Evolutionary conservation across 2,797 vertebrate genomes (phyloP), one percentile per base, ranked within the genome.

Genomic region (Dicrostonyx torquatus): DNA sequence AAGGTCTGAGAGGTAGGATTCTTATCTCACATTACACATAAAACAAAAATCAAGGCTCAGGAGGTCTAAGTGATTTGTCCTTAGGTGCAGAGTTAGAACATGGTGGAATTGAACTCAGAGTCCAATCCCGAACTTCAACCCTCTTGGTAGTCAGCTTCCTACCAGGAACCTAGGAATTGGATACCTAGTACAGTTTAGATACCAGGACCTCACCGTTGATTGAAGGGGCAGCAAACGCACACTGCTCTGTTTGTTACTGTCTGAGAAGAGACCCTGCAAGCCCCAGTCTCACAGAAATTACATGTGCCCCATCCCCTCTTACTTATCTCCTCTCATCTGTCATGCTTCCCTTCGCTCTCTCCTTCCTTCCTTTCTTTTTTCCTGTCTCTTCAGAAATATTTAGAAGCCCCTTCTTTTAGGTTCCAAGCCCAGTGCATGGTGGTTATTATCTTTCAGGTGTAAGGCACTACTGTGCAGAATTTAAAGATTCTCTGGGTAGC

Each of bases 121-220:
- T 66, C 37, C 8, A 34, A 0, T n/a, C 53, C 26, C 55, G 78
- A 78, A 48, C 79, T 66, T 84, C 68, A 83, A 73, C 43, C 20
- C 43, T 37, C 37, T 58, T 24, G 50, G 37, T 40, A 13, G 55
- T 84, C 24, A 45, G 87, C n/a, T 91, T 97, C 53, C 64, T 58
- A 66, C 40, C 80, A 87, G 92, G 13, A 93, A 89, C 12, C 34
- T 53, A 68, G 79, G 70, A 50, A 87, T 12, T 62, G 84, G 66
- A 58, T 43, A 58, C 40, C 50, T 50, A 31, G 64, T 80, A 43
- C 58, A 64, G 45, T 84, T 64, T 55, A 77, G 40, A 62, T 45
- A 79, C 12, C 5, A 17, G 40, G 9, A 83, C 20, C 70, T 58
- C 8, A 92, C 45, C 53, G 24, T 53, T 53, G 62, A 79, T 89